phyloP scores from a whole-genome alignment of 64 coral and sea anemone species.

The Dendrophyllia cribrosa region DNA sequence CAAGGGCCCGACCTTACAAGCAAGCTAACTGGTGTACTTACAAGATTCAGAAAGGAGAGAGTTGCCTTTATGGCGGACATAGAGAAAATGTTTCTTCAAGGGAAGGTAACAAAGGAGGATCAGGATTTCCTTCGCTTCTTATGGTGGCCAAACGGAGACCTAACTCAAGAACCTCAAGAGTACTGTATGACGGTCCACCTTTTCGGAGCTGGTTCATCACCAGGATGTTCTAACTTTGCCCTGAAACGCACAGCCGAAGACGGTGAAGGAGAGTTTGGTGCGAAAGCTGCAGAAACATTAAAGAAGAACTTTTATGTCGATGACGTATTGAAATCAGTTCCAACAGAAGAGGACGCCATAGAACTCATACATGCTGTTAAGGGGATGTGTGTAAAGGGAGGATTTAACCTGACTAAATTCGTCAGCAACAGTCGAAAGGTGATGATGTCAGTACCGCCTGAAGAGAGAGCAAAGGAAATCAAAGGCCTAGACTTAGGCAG shows the following conservation, averaged over 20 bases:
- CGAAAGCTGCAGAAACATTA: slow-evolving; percentile 19
- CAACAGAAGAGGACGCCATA: slow-evolving; percentile 41
- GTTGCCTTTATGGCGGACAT: slow-evolving; percentile 32
- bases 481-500: slow-evolving; percentile 43
- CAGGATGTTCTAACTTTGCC: slow-evolving; percentile 52
- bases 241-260: slow-evolving; percentile 51
- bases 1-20: slow-evolving; percentile 45
- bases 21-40: slow-evolving; percentile 65
- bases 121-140: slow-evolving; percentile 26
- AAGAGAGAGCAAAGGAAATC: slow-evolving; percentile 42
- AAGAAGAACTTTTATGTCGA: slow-evolving; percentile 48
- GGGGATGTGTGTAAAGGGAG: slow-evolving; percentile 43
- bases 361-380: slow-evolving; percentile 24
- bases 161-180: neutral
- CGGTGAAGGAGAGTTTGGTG: slow-evolving; percentile 18
- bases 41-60: slow-evolving; percentile 49
- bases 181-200: slow-evolving; percentile 47
- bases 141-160: slow-evolving; percentile 45
- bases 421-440: slow-evolving; percentile 61
- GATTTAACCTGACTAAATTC: slow-evolving; percentile 53
- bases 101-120: neutral
- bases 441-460: slow-evolving; percentile 29
- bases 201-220: slow-evolving; percentile 48
- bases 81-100: slow-evolving; percentile 48
- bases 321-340: slow-evolving; percentile 38